phyloP scores from a whole-genome alignment of 1,140 invertebrate species.

The Lycorma delicatula region DNA sequence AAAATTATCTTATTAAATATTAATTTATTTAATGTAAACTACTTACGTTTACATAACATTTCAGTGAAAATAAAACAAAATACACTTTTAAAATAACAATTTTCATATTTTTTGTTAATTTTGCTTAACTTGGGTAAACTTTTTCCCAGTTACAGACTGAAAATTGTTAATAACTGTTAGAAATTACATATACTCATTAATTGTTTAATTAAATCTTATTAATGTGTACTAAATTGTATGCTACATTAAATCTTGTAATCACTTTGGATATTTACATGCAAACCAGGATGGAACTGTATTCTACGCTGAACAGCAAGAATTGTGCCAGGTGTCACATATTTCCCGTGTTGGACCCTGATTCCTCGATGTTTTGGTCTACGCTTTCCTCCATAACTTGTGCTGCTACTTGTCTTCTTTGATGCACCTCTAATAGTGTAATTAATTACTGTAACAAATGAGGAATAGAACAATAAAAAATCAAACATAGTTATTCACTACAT shows the following conservation, averaged over 20 bases:
- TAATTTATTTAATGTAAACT: too few relatives aligned
- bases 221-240: background rate
- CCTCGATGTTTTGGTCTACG: constrained; percentile 61
- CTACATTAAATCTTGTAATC: background rate
- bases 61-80: too few relatives aligned
- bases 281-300: constrained; percentile 68
- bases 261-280: constrained; percentile 52
- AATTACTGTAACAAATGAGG: background rate
- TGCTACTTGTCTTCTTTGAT: background rate
- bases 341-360: constrained; percentile 57
- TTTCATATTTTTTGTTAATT: constrained; percentile 1
- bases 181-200: background rate
- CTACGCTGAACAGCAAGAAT: constrained; percentile 57
- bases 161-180: background rate
- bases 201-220: background rate
- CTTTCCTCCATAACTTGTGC: constrained; percentile 35
- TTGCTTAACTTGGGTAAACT: background rate
- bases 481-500: too few relatives aligned
- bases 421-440: background rate
- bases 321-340: constrained; percentile 50
- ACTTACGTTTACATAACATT: too few relatives aligned
- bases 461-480: too few relatives aligned
- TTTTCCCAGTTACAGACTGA: background rate
- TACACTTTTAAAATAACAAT: too few relatives aligned
- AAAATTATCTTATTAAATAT: too few relatives aligned